Evolutionary conservation across 2,797 vertebrate species (phyloP).

Genomic region (Smutsia temminckii): DNA sequence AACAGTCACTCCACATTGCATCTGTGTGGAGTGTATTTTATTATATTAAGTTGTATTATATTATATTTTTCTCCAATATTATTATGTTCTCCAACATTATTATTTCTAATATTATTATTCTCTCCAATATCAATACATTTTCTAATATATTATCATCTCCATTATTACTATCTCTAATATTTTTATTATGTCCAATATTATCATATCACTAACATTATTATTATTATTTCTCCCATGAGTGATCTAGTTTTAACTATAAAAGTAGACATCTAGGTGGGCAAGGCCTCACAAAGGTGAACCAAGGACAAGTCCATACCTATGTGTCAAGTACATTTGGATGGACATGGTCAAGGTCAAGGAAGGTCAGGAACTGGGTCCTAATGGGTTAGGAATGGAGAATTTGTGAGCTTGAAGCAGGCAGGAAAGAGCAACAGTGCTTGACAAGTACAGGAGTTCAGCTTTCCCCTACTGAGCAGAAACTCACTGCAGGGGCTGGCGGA

Average conservation of each 20-base stretch:
- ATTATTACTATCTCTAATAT: background rate
- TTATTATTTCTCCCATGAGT: background rate
- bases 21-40: background rate
- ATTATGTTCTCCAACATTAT: background rate
- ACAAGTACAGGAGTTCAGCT: background rate
- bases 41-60: too few species aligned
- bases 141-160: background rate
- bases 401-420: background rate
- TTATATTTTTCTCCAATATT: background rate
- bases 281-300: background rate
- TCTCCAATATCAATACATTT: background rate
- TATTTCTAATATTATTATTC: too few species aligned
- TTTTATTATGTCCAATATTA: background rate
- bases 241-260: background rate
- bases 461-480: background rate
- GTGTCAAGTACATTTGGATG: background rate
- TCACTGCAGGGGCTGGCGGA: accelerated
- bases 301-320: background rate
- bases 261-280: background rate
- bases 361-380: background rate
- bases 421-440: background rate
- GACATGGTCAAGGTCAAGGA: background rate
- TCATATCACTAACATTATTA: background rate
- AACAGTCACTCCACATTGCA: background rate
- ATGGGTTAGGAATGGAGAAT: background rate